Percentiles rank a stretch among this genome's conserved stretches.
phyloP scores from a whole-genome alignment of 2,113 vertebrate genomes.

The Tamias sibiricus region DNA sequence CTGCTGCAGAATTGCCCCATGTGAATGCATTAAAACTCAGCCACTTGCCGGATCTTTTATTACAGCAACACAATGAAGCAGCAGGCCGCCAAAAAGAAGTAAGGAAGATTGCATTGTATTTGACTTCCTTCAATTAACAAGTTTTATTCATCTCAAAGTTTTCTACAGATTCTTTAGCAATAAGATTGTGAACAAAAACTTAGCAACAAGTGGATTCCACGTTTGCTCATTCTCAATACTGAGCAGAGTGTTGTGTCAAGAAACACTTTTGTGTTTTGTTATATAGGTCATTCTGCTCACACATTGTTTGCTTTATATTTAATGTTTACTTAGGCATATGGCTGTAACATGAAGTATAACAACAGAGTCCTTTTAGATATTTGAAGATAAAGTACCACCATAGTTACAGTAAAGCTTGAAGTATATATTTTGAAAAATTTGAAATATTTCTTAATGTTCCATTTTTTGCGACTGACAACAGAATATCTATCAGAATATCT shows the following conservation, averaged over 20 bases:
- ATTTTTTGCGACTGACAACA: neutral
- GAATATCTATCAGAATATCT: neutral
- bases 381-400: neutral
- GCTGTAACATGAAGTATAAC: neutral
- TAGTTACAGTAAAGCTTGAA: neutral
- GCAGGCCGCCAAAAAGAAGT: slow-evolving; percentile 29
- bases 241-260: neutral
- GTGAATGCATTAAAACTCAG: slow-evolving; percentile 16
- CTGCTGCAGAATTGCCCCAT: slow-evolving; percentile 22
- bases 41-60: slow-evolving; percentile 19
- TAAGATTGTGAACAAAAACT: neutral
- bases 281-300: neutral
- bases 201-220: neutral
- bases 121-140: slow-evolving; percentile 60
- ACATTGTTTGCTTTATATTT: neutral
- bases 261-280: neutral
- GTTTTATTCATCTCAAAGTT: slow-evolving; percentile 42
- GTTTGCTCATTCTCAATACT: neutral
- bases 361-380: neutral
- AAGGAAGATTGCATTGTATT: slow-evolving; percentile 42
- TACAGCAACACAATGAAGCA: slow-evolving; percentile 28
- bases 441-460: neutral
- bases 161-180: neutral
- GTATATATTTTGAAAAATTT: neutral
- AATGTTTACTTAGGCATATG: neutral